These are phyloP conservation scores for Sepiola atlantica DNA, from an alignment of 2,888 invertebrate genomes.

Conservation along the genomic window DNA sequence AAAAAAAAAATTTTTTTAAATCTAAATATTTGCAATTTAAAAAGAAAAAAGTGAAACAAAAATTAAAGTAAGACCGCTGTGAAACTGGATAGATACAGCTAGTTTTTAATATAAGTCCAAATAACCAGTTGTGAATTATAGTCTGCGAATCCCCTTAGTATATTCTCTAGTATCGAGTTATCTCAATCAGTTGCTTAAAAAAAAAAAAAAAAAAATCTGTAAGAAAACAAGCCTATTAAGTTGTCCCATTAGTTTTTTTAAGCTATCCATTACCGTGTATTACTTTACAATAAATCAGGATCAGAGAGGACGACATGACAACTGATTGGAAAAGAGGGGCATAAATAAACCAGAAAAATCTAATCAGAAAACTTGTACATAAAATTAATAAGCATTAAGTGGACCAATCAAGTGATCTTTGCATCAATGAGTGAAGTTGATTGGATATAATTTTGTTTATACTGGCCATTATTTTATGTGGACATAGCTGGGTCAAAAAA, in stretches of 20 bases:
- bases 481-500: not conserved
- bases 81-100: no score
- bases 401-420: not conserved
- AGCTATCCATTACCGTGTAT: not conserved
- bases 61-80: no score
- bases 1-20: no score
- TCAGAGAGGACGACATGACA: not conserved
- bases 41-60: no score
- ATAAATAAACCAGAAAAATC: not conserved
- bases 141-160: no score
- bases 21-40: no score
- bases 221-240: not conserved
- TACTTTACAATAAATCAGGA: not conserved
- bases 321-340: not conserved
- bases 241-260: not conserved
- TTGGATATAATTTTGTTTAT: not conserved
- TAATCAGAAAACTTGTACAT: not conserved
- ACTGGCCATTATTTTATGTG: slow-evolving; percentile 15
- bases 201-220: not conserved
- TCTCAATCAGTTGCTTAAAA: no score
- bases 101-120: no score
- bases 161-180: no score
- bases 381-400: not conserved
- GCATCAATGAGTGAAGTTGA: not conserved
- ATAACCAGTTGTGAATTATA: no score